Base-by-base conservation (phyloP, 2,888 invertebrate species). In the Sphinx pinastri region DNA sequence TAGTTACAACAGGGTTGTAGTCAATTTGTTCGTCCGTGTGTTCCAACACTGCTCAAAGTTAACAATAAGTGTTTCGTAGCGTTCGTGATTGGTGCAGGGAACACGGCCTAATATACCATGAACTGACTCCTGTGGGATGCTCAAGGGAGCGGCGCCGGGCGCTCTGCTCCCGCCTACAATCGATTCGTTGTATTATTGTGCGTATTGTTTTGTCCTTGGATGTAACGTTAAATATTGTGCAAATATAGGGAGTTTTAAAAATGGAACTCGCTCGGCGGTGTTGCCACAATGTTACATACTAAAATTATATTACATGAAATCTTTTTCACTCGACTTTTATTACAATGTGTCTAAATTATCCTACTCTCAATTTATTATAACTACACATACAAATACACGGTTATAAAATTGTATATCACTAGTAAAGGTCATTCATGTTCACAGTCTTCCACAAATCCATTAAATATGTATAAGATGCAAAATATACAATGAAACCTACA, bases 1-100 rank as follows among this genome's bases (percentile, higher is more conserved):
- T 91, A 92, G 90, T 84, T 84, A 88, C 81, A 84, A 88, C 92
- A 90, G 91, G 90, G 91, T 89, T 87, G 85, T 86, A 86, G 89
- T 90, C 85, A 88, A 89, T 91, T 87, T 89, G 91, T 90, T 89
- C 91, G 89, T 92, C 91, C 92, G 89, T 90, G 89, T 90, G 89
- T 89, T 89, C 82, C 84, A 85, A 85, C 86, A 88, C 88, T 92
- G 92, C 92, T 92, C 92, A 93, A 93, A 87, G 83, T 85, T 90
- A 91, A 90, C 87, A 86, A 81, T 90, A 87, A 84, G 74, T 84
- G 83, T 84, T 84, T 83, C 82, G 79, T 85, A 86, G 86, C 82
- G 83, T 83, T 83, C 87, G 87, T 85, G 82, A 82, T 83, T 83
- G 87, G 84, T 86, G 81, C 84, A 81, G 78, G 76, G 72, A 81